Evolutionary conservation across 2,113 vertebrate genomes (phyloP).

Genomic region (Oreocharis arfaki): DNA sequence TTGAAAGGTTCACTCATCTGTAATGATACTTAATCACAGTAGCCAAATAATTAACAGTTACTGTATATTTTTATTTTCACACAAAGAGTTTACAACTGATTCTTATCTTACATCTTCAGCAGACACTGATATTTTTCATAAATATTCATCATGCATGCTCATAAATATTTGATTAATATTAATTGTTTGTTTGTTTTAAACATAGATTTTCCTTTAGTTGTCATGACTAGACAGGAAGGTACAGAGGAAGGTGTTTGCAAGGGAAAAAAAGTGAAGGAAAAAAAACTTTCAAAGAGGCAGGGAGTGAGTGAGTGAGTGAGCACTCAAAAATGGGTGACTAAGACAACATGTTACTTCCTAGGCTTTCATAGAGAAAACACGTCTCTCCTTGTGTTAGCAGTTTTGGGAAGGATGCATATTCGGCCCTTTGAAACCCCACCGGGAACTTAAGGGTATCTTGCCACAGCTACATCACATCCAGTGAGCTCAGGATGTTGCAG

Average conservation of each 20-base stretch:
- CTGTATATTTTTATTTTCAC: not conserved
- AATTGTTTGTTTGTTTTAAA: constrained; percentile 43
- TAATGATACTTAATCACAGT: not conserved
- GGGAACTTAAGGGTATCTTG: not conserved
- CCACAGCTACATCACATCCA: not conserved
- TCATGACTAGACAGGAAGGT: not conserved
- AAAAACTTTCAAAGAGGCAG: not conserved
- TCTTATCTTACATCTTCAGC: not conserved
- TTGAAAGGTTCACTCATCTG: not conserved
- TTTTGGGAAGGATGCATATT: not conserved
- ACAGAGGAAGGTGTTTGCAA: not conserved
- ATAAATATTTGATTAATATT: constrained; percentile 48
- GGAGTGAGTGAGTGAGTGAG: no score
- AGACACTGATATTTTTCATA: not conserved
- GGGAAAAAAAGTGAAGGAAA: not conserved
- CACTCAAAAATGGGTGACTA: not conserved
- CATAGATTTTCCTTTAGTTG: not conserved
- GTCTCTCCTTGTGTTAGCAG: not conserved
- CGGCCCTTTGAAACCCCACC: not conserved
- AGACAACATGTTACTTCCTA: not conserved
- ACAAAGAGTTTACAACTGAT: not conserved
- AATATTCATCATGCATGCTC: constrained; percentile 18
- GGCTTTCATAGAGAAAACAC: not conserved
- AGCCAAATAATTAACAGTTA: not conserved
- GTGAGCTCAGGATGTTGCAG: not conserved